A percentile compares a stretch with the other conserved stretches of the same genome.
phyloP scores from a whole-genome alignment of 2,888 invertebrate species.

The Blastobasis lacticolella region DNA sequence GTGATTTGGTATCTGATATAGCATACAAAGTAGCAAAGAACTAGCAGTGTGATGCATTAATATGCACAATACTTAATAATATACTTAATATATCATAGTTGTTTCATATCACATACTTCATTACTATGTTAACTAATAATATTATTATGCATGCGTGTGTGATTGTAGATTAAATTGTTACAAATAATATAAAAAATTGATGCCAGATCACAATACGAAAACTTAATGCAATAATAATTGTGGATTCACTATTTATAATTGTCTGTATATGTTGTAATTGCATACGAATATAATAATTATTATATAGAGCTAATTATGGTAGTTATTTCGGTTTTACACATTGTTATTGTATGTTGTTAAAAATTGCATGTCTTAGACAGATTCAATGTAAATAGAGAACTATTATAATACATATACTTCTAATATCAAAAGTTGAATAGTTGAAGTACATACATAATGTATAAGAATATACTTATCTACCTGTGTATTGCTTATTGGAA shows the following conservation, averaged over 20 bases:
- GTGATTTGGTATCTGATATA: conserved; percentile 42
- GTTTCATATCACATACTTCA: conserved; percentile 25
- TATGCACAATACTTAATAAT: conserved; percentile 60
- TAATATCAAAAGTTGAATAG: conserved; percentile 12
- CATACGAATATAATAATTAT: conserved; percentile 31
- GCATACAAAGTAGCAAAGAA: conserved; percentile 9
- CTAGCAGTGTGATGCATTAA: no score
- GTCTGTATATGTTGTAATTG: conserved; percentile 61
- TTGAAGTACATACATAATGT: conserved; percentile 13
- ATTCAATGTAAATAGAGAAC: conserved; percentile 52
- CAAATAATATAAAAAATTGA: conserved; percentile 14
- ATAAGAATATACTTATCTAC: conserved; percentile 13
- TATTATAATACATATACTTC: conserved; percentile 19
- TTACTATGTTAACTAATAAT: not conserved
- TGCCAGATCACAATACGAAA: conserved; percentile 42
- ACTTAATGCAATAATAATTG: conserved; percentile 31
- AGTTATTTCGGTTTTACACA: conserved; percentile 41
- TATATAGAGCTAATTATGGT: conserved; percentile 24
- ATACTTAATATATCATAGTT: conserved; percentile 49
- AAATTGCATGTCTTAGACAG: conserved; percentile 52
- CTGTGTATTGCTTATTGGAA: conserved; percentile 24
- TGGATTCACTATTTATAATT: conserved; percentile 32
- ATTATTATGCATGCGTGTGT: conserved; percentile 1
- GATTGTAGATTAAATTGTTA: conserved; percentile 1
- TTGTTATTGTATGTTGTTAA: conserved; percentile 50